Evolutionary conservation across 2,888 invertebrate species (phyloP), one percentile per base, ranked within the genome.

Genomic region (Dynastes hyllus): DNA sequence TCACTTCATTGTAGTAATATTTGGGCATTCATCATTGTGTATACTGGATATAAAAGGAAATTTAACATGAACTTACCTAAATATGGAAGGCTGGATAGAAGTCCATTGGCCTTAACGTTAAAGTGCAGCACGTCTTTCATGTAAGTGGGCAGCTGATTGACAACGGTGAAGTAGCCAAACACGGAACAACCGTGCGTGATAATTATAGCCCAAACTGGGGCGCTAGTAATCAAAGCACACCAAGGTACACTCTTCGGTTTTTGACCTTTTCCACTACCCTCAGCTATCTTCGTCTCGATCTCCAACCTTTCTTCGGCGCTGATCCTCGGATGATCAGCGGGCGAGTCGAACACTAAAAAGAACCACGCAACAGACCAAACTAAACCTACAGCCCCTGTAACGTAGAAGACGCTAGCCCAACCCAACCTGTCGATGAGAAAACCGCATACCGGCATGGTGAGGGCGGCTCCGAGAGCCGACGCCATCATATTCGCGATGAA

Each of bases 401-500:
- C 92, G 88, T 97, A 97, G 90, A 97, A 97, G 22, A 96, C 95
- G 0, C 95, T 95, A 82, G 95, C 94, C 97, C 97, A 97, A 11
- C 97, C 97, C 77, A 94, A 91, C 79, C 93, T 92, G 6, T 93
- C 93, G 82, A 96, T 95, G 78, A 97, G 92, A 85, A 93, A 93
- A 16, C 97, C 96, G 84, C 96, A 95, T 81, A 97, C 91, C 0
- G 97, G 97, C 93, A 97, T 94, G 0, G 96, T 96, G 63, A 97
- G 90, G 6, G 98, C 97, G 37, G 97, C 98, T 22, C 98, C 98
- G 84, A 98, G 91, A 6, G 97, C 95, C 29, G 97, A 96, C 8
- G 97, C 96, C 95, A 96, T 95, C 95, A 96, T 96, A 86, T 96
- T 95, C 8, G 97, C 95, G 88, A 97, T 96, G 88, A 98, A 96